Conservation (phyloP, 2,888 invertebrate genomes). For the Bruchidius siliquastri region DNA sequence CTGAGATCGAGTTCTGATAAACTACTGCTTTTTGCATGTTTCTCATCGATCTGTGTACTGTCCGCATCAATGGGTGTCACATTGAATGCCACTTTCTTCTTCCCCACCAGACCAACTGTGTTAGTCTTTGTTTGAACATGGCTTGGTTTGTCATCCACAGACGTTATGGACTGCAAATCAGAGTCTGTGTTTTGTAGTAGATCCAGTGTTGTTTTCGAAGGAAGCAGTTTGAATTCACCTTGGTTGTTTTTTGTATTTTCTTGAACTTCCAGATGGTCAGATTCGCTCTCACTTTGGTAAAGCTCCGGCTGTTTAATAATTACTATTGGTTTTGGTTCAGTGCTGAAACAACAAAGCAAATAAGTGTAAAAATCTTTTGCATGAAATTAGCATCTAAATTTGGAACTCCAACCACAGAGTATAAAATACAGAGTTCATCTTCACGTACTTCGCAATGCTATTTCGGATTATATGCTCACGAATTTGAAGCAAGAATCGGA, state of each 20-base stretch:
- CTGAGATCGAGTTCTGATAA: constrained; percentile 33
- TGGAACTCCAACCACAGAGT: too few relatives aligned
- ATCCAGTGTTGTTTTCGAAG: constrained; percentile 10
- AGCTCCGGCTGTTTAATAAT: constrained; percentile 30
- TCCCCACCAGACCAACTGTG: constrained; percentile 53
- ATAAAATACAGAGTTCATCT: too few relatives aligned
- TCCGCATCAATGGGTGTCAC: constrained; percentile 47
- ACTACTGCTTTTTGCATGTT: constrained; percentile 18
- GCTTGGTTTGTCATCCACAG: constrained; percentile 13
- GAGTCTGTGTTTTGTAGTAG: constrained; percentile 13
- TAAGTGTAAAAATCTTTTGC: too few relatives aligned
- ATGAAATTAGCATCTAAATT: too few relatives aligned
- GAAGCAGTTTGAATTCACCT: constrained; percentile 12
- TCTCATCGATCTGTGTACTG: neutral
- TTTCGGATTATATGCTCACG: too few relatives aligned
- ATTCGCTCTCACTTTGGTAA: constrained; percentile 33
- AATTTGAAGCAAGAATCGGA: too few relatives aligned
- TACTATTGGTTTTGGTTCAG: constrained; percentile 9
- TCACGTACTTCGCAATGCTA: too few relatives aligned
- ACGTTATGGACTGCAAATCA: constrained; percentile 10
- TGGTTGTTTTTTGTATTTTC: neutral
- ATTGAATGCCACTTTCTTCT: constrained; percentile 63
- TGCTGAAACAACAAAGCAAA: constrained; percentile 8
- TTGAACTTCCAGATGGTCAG: constrained; percentile 11
- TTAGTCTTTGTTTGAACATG: constrained; percentile 50